phyloP scores from a whole-genome alignment of 1,140 invertebrate species.

The Drosophila takahashii region DNA sequence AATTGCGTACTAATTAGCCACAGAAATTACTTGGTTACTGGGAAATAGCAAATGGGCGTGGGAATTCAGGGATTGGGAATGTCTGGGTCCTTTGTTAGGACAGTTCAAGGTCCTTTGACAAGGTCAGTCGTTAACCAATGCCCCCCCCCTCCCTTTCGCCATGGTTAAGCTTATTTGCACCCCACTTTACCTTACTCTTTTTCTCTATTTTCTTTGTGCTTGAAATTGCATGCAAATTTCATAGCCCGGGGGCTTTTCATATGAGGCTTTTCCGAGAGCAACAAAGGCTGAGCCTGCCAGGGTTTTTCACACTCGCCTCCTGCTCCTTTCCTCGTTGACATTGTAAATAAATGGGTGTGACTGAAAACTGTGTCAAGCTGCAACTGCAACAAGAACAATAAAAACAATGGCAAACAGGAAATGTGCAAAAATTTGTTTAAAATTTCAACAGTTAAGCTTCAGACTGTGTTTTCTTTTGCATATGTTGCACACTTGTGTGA shows the following conservation, averaged over 20 bases:
- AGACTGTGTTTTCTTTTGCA: conserved; percentile 6
- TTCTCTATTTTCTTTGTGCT: conserved; percentile 19
- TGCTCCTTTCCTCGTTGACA: conserved; percentile 56
- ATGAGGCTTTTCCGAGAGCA: conserved; percentile 24
- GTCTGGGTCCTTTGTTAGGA: conserved; percentile 20
- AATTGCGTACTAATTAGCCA: conserved; percentile 64
- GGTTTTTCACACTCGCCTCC: neutral
- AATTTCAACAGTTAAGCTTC: conserved; percentile 46
- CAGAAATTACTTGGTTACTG: conserved; percentile 37
- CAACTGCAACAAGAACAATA: conserved; percentile 53
- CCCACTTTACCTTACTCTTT: neutral
- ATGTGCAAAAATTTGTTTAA: conserved; percentile 79
- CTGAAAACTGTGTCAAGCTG: conserved; percentile 74
- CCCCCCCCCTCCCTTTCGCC: neutral
- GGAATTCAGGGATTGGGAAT: conserved; percentile 6
- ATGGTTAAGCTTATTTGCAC: conserved; percentile 3
- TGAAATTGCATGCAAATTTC: conserved; percentile 77
- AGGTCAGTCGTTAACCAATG: conserved; percentile 53
- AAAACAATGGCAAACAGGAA: conserved; percentile 61
- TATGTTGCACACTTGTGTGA: conserved; percentile 31
- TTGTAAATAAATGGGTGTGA: conserved; percentile 80
- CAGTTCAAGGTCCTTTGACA: conserved; percentile 65
- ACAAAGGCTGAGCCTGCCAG: conserved; percentile 27
- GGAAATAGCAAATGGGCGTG: conserved; percentile 59
- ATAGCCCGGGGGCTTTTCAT: conserved; percentile 52